A percentile compares a stretch with the other conserved stretches of the same genome.
phyloP scores from a whole-genome alignment of 2,888 invertebrate genomes.

The Cyclophora albipunctata region DNA sequence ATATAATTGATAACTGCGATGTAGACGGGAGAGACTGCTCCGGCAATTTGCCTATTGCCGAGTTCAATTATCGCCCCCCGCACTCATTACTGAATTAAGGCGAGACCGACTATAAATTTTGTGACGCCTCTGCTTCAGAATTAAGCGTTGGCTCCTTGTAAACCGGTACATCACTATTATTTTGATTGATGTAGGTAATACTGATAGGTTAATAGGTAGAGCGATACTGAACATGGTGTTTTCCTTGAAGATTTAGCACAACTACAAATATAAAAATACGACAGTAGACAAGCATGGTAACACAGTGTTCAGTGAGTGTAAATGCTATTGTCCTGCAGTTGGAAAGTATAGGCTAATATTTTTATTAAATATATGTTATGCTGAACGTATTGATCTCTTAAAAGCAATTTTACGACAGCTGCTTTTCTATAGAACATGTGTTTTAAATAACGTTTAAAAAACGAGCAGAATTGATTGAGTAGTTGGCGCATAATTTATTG shows the following conservation, averaged over 20 bases:
- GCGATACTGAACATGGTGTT: no score
- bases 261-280: no score
- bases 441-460: constrained; percentile 8
- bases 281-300: no score
- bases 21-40: constrained; percentile 46
- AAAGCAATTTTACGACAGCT: no score
- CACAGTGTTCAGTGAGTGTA: no score
- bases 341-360: no score
- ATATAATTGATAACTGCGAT: constrained; percentile 30
- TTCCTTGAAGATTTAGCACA: no score
- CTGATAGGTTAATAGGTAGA: no score
- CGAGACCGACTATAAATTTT: constrained; percentile 61
- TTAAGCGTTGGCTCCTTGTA: constrained; percentile 43
- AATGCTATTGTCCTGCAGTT: no score
- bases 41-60: constrained; percentile 72
- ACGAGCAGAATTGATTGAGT: constrained; percentile 6
- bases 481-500: constrained; percentile 22
- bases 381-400: no score
- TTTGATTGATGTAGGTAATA: neutral
- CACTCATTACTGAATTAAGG: constrained; percentile 72
- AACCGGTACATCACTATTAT: constrained; percentile 27
- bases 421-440: neutral
- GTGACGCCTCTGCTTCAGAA: constrained; percentile 61
- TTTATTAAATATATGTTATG: no score
- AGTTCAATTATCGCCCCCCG: constrained; percentile 73